phyloP scores from a whole-genome alignment of 2,888 invertebrate species.

The Drosophila multiciliata region DNA sequence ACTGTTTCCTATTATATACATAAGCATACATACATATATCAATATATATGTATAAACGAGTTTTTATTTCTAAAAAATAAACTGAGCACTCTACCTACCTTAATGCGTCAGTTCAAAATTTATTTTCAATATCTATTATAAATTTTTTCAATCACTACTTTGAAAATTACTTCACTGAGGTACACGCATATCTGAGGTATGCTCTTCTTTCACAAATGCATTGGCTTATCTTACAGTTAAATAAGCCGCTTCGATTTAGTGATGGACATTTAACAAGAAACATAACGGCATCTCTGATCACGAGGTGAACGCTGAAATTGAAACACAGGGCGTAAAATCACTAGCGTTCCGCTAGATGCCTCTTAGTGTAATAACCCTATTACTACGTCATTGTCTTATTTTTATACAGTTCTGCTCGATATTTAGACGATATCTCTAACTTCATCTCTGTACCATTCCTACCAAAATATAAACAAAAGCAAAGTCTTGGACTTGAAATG shows the following conservation, averaged over 20 bases:
- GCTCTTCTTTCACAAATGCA: background rate
- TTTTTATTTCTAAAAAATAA: background rate
- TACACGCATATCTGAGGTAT: no score
- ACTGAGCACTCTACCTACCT: background rate
- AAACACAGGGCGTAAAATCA: background rate
- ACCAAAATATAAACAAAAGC: background rate
- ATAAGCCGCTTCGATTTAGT: background rate
- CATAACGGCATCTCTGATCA: background rate
- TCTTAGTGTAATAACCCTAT: background rate
- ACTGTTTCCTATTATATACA: background rate
- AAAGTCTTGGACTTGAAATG: background rate
- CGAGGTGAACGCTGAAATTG: background rate
- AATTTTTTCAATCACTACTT: background rate
- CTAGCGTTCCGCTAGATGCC: background rate
- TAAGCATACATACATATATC: background rate
- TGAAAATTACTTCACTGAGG: background rate
- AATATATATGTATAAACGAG: background rate
- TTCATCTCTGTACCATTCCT: background rate
- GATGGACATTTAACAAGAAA: background rate
- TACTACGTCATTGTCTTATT: background rate
- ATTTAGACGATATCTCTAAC: background rate
- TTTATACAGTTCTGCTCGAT: background rate
- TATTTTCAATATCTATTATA: background rate
- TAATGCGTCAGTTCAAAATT: background rate
- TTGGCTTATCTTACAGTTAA: background rate